phyloP scores from a whole-genome alignment of 2,888 invertebrate species.

The Prostheceraeus crozeri region DNA sequence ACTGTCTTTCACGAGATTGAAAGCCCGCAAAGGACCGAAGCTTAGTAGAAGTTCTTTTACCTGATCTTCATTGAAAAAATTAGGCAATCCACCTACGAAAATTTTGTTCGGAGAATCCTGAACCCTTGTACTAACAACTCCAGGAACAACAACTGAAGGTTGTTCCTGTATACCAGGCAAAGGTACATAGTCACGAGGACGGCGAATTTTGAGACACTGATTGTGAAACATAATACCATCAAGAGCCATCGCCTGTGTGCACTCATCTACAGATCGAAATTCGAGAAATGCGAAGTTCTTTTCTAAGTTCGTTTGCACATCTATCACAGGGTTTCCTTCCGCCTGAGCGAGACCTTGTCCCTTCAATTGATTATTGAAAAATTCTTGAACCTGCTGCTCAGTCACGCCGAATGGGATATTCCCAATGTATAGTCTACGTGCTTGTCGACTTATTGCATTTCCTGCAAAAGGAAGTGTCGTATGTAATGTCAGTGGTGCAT shows the following conservation, averaged over 20 bases:
- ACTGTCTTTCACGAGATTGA: conserved; percentile 98
- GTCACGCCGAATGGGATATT: conserved; percentile 98
- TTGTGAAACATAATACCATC: conserved; percentile 94
- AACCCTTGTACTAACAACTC: conserved; percentile 77
- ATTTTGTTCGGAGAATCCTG: conserved; percentile 97
- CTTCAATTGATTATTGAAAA: conserved; percentile 98
- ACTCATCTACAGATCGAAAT: conserved; percentile 92
- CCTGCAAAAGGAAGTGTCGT: conserved; percentile 91
- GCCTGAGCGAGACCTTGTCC: conserved; percentile 83
- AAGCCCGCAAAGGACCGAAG: conserved; percentile 93
- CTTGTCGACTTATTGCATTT: conserved; percentile 84
- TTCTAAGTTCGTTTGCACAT: conserved; percentile 95
- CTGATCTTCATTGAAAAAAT: conserved; percentile 97
- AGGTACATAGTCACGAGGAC: conserved; percentile 96
- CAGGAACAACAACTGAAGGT: conserved; percentile 73
- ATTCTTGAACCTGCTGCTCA: conserved; percentile 89
- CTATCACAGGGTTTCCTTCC: conserved; percentile 93
- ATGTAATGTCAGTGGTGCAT: conserved; percentile 45
- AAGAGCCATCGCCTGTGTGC: conserved; percentile 97
- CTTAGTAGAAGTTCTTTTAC: conserved; percentile 96
- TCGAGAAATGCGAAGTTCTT: conserved; percentile 98
- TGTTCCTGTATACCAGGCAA: conserved; percentile 89
- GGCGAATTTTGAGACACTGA: conserved; percentile 89
- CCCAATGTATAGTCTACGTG: conserved; percentile 83
- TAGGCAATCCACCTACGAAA: conserved; percentile 94